Conservation (phyloP, 2,113 vertebrate genomes). For the Coptodon rendalli region DNA sequence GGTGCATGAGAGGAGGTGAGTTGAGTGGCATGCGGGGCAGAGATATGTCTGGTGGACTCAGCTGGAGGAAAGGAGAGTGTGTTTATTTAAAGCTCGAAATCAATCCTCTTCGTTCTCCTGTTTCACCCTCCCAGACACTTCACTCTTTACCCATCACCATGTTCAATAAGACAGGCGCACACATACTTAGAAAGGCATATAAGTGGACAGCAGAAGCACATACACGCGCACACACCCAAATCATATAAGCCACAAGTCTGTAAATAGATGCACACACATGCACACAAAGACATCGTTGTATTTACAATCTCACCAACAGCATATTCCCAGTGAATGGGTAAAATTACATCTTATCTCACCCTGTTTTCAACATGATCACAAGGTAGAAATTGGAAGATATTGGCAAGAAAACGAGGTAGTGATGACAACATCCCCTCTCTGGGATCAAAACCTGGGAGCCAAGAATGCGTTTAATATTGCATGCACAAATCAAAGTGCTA, state of each 20-base stretch:
- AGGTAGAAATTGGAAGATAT: background rate
- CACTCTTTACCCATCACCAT: background rate
- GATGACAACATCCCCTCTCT: background rate
- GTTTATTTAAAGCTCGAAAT: slow-evolving; percentile 73
- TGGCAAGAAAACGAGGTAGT: background rate
- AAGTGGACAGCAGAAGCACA: background rate
- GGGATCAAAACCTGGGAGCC: background rate
- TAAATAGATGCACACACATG: background rate
- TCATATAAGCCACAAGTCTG: background rate
- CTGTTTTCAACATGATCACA: background rate
- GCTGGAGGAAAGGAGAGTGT: slow-evolving; percentile 57
- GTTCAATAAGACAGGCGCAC: background rate
- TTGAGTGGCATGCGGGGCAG: slow-evolving; percentile 34
- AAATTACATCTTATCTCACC: background rate
- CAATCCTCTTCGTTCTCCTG: slow-evolving; percentile 39
- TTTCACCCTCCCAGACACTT: slow-evolving; percentile 9
- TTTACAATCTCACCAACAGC: background rate
- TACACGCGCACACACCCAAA: background rate
- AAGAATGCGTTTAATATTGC: background rate
- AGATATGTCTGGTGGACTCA: slow-evolving; percentile 51
- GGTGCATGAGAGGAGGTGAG: background rate
- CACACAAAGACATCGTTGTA: background rate
- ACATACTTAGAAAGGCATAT: background rate
- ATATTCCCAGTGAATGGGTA: background rate
- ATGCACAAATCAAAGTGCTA: background rate